Evolutionary conservation across 2,888 invertebrate genomes (phyloP), one percentile per base, ranked within the genome.

Genomic region (Acanthoscelides obtectus): DNA sequence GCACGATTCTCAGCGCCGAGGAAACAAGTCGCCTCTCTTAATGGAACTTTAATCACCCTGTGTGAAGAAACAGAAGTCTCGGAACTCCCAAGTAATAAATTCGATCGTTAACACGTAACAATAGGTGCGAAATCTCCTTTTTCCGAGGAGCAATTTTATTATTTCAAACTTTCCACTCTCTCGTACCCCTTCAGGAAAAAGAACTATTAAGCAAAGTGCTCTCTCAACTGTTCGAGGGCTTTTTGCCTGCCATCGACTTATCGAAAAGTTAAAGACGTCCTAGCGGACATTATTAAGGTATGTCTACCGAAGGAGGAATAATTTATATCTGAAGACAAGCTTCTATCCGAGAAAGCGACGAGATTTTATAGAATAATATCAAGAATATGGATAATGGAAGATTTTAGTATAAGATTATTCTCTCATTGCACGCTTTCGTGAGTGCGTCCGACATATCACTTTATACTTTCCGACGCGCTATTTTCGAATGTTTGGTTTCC

Each of bases 301-400:
- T 27, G 68, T 69, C 69, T 68, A 21, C 25, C 25, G 69, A 71
- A 69, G 66, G 66, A 69, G 21, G 69, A 69, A 71, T 71, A 71
- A 71, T 71, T 69, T 71, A 66, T 69, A 66, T 66, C 69, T 63
- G n/a, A 45, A 17, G 5, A 12, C 1, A 45, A 12, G 45, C 17
- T 45, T 12, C 12, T 45, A 45, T 45, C 45, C 12, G 1, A 45
- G 17, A 12, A 45, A 1, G 45, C 17, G 6, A 12, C 1, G 45
- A 12, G 45, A 12, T 45, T n/a, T 12, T 45, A 45, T 45, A n/a
- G n/a, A n/a, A n/a, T n/a, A n/a, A n/a, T n/a, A n/a, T n/a, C n/a
- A n/a, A n/a, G n/a, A n/a, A n/a, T n/a, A n/a, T n/a, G n/a, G n/a
- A n/a, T n/a, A n/a, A n/a, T n/a, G n/a, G n/a, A n/a, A n/a, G n/a